Evolutionary conservation across 2,888 invertebrate species (phyloP), one percentile per base, ranked within the genome.

Genomic region (Hirudinaria manillensis): DNA sequence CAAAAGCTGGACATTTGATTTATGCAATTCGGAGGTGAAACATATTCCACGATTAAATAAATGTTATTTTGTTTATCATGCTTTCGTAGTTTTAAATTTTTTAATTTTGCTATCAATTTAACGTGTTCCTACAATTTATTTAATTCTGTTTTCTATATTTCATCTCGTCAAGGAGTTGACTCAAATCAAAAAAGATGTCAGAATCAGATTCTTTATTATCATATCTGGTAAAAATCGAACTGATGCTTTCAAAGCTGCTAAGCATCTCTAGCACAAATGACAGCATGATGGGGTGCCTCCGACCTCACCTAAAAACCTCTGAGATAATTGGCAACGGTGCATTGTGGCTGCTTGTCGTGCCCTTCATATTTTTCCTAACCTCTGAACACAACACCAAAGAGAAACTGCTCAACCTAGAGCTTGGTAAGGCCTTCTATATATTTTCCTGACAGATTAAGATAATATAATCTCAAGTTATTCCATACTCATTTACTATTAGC

Each of bases 391-490:
- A 34, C n/a, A 29, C 32, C 16, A 4, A 68, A 34, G 68, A 68
- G 21, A 68, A 68, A 68, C 68, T 68, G 36, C 32, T 68, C n/a
- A 68, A 68, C 19, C 21, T 68, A 4, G 29, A 68, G 68, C 1
- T 36, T 34, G 68, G 68, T 68, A n/a, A 32, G 36, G 13, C 21
- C 34, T n/a, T 13, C 38, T 29, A 21, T 34, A 32, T 68, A 68
- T n/a, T 68, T 68, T 34, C 34, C 34, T 6, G 21, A 56, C 6
- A 24, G 21, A 53, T 21, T 16, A 53, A 53, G 53, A 53, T 53
- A 16, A 53, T 53, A n/a, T 53, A 53, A 16, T 13, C 21, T 53
- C 53, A 16, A 53, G 13, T 53, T 53, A 16, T 53, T 53, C 13
- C 13, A 53, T 53, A n/a, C n/a, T n/a, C n/a, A n/a, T n/a, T n/a